Percentiles rank a stretch among this genome's conserved stretches.
Evolutionary conservation across 2,888 invertebrate species (phyloP).

Genomic region (Luperina nickerlii): DNA sequence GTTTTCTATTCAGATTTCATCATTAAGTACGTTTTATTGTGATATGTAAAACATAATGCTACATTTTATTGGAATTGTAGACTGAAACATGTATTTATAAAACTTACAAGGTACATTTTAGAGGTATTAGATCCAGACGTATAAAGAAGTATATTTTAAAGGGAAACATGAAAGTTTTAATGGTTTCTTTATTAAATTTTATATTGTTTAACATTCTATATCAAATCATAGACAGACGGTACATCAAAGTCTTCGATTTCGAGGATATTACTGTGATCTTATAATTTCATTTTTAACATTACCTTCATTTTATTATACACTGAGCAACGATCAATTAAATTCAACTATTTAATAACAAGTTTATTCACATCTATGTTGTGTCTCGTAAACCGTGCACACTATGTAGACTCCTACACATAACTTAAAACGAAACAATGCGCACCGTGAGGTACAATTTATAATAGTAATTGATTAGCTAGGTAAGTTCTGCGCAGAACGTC

Average conservation of each 20-base stretch:
- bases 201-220: conserved; percentile 48
- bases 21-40: conserved; percentile 62
- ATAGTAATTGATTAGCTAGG: conserved; percentile 66
- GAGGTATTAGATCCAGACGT: conserved; percentile 61
- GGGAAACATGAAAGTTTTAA: conserved; percentile 42
- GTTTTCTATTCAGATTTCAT: conserved; percentile 60
- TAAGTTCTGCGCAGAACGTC: conserved; percentile 56
- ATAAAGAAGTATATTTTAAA: conserved; percentile 49
- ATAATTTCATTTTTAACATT: conserved; percentile 53
- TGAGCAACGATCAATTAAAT: conserved; percentile 78
- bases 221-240: conserved; percentile 56
- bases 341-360: conserved; percentile 72
- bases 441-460: conserved; percentile 54
- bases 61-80: conserved; percentile 60
- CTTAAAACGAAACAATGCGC: conserved; percentile 59
- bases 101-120: conserved; percentile 63
- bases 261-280: conserved; percentile 45
- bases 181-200: conserved; percentile 17
- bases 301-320: conserved; percentile 63
- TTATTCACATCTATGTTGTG: conserved; percentile 62
- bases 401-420: conserved; percentile 63
- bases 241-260: conserved; percentile 61
- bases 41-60: conserved; percentile 70
- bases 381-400: conserved; percentile 63
- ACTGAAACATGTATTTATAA: conserved; percentile 61